Evolutionary conservation across 2,888 invertebrate species (phyloP).

Genomic region (Deroplatys truncata): DNA sequence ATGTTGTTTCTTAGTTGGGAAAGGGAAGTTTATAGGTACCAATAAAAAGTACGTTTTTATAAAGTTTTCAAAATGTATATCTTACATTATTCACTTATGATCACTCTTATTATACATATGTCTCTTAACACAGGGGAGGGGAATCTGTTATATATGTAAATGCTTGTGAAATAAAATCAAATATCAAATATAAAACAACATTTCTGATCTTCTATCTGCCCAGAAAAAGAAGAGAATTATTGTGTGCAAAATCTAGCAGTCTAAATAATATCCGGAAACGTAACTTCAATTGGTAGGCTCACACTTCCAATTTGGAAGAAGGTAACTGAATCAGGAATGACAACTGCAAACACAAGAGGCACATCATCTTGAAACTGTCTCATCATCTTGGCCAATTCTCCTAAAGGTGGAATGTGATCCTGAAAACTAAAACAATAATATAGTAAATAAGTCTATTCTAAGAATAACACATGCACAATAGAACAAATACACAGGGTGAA

Average conservation of each 20-base stretch:
- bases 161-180: neutral
- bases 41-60: too few relatives aligned
- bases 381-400: neutral
- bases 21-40: too few relatives aligned
- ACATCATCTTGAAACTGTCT: constrained; percentile 39
- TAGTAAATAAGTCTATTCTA: neutral
- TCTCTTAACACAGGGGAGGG: too few relatives aligned
- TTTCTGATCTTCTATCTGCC: neutral
- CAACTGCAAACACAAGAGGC: constrained; percentile 47
- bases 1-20: too few relatives aligned
- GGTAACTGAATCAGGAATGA: constrained; percentile 45
- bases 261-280: neutral
- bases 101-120: too few relatives aligned
- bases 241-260: neutral
- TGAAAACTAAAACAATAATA: neutral
- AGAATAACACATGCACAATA: too few relatives aligned
- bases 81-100: too few relatives aligned
- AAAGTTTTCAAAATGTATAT: too few relatives aligned
- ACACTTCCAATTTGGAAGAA: constrained; percentile 39
- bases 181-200: neutral
- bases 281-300: neutral
- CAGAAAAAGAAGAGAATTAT: neutral
- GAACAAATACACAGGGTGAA: too few relatives aligned
- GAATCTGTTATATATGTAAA: neutral
- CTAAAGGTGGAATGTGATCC: neutral